Evolutionary conservation across 2,113 vertebrate genomes (phyloP).

Genomic region (Macquaria ambigua): DNA sequence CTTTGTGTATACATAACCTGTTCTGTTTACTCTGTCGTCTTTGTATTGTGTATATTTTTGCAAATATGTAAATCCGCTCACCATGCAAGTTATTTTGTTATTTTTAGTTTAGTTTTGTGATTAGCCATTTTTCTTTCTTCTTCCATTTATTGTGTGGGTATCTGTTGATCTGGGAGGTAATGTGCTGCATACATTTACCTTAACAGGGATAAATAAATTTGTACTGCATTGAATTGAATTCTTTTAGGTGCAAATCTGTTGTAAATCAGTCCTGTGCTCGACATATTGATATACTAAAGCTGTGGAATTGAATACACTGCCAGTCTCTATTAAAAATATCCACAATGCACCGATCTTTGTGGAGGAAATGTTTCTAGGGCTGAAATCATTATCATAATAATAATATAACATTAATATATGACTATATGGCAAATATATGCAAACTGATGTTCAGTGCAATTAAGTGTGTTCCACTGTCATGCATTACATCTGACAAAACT

Average conservation of each 20-base stretch:
- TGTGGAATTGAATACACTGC: not conserved
- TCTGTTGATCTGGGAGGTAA: not conserved
- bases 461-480: not conserved
- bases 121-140: not conserved
- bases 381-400: not conserved
- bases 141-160: not conserved
- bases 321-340: not conserved
- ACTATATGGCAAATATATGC: not conserved
- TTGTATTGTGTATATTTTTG: not conserved
- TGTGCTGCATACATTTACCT: not conserved
- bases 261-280: not conserved
- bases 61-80: not conserved
- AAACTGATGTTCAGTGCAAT: not conserved
- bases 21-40: not conserved
- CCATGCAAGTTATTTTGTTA: not conserved
- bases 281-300: not conserved
- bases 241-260: not conserved
- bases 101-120: not conserved
- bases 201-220: not conserved
- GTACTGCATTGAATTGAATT: not conserved
- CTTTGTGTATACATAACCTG: not conserved
- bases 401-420: not conserved
- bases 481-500: not conserved
- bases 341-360: not conserved
- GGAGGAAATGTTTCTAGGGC: not conserved